Evolutionary conservation across 2,888 invertebrate genomes (phyloP).

Genomic region (Pheosia tremula): DNA sequence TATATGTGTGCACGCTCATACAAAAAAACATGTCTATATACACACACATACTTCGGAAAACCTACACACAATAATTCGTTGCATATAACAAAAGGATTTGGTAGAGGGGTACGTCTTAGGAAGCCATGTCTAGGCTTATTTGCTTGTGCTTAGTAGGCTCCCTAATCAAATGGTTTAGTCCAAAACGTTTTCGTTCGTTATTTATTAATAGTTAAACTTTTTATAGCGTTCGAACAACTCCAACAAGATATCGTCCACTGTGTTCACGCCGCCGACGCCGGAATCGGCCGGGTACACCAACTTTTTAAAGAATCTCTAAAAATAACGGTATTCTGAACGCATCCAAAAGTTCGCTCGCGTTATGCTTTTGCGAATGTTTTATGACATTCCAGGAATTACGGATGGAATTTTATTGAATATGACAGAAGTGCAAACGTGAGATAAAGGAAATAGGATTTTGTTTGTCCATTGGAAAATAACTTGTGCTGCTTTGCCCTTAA

Average conservation of each 20-base stretch:
- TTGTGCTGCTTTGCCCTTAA: not conserved
- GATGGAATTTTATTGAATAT: too few relatives aligned
- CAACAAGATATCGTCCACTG: conserved; percentile 76
- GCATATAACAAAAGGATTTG: too few relatives aligned
- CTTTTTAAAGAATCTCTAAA: conserved; percentile 78
- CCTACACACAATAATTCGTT: too few relatives aligned
- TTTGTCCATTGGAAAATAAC: not conserved
- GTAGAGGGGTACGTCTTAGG: too few relatives aligned
- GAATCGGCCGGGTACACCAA: conserved; percentile 78
- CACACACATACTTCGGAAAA: too few relatives aligned
- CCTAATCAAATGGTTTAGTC: too few relatives aligned
- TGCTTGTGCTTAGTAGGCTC: too few relatives aligned
- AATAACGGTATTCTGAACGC: conserved; percentile 58
- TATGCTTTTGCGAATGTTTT: conserved; percentile 51
- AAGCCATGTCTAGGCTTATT: too few relatives aligned
- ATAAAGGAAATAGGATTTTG: not conserved
- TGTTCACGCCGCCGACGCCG: conserved; percentile 75
- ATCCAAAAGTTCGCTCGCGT: conserved; percentile 41
- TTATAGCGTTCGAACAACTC: conserved; percentile 74
- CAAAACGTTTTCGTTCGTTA: too few relatives aligned
- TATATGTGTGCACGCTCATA: too few relatives aligned
- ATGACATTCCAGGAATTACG: conserved; percentile 1
- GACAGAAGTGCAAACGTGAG: not conserved
- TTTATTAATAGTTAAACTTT: conserved; percentile 16
- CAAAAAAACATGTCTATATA: too few relatives aligned